These are phyloP conservation scores for Ceraclea dissimilis DNA, from an alignment of 2,888 invertebrate genomes.

Conservation along the genomic window DNA sequence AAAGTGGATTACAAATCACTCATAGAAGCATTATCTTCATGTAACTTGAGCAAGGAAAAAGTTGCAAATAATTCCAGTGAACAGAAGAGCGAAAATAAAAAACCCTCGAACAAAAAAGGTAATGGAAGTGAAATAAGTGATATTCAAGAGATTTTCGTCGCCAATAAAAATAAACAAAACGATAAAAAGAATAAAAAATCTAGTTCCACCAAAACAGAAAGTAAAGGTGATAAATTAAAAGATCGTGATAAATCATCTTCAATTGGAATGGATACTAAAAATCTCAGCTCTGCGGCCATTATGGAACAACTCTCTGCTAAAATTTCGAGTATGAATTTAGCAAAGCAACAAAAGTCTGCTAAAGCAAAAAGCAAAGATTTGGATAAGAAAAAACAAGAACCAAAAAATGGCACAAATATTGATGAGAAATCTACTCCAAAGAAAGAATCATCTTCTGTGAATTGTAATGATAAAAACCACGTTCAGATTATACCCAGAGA, in stretches of 20 bases:
- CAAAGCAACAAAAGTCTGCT: not conserved
- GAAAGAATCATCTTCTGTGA: not conserved
- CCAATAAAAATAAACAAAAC: not conserved
- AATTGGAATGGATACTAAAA: not conserved
- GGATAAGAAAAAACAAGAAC: too few relatives aligned
- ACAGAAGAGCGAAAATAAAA: not conserved
- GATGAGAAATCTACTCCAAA: not conserved
- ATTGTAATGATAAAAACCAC: constrained; percentile 3
- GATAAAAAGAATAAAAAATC: not conserved
- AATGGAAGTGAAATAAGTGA: constrained; percentile 5
- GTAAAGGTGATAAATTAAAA: not conserved
- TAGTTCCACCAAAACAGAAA: not conserved
- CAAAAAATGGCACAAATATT: not conserved
- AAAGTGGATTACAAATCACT: constrained; percentile 11
- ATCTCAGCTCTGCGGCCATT: not conserved
- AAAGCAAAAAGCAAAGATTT: not conserved
- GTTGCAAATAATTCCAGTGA: not conserved
- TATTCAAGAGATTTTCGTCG: not conserved
- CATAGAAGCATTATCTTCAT: constrained; percentile 11
- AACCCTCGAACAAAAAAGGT: not conserved
- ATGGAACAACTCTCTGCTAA: constrained; percentile 7
- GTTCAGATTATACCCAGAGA: constrained; percentile 1
- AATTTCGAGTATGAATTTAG: constrained; percentile 6
- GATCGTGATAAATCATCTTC: not conserved
- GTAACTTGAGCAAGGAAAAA: constrained; percentile 9